These are phyloP conservation scores for Delphinus delphis DNA, from an alignment of 2,113 vertebrate genomes.

Conservation along the genomic window DNA sequence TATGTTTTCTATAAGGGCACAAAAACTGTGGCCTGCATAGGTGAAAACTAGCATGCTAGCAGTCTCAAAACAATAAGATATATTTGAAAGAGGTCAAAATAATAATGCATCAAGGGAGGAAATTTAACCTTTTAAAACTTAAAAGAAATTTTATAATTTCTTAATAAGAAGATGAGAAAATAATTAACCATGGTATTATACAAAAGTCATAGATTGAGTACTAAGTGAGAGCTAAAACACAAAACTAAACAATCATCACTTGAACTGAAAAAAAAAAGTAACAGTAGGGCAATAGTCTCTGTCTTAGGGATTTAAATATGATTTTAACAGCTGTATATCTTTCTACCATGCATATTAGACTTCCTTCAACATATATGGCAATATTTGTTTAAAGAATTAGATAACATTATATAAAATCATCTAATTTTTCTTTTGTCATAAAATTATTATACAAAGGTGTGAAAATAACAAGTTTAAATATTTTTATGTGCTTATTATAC, in stretches of 20 bases:
- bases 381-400: background rate
- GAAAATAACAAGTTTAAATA: background rate
- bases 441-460: background rate
- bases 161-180: background rate
- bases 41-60: background rate
- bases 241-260: background rate
- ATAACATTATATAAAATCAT: background rate
- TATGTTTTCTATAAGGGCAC: background rate
- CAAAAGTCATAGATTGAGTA: slow-evolving; percentile 12
- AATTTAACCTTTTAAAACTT: background rate
- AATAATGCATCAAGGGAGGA: background rate
- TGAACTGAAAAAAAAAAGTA: background rate
- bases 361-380: background rate
- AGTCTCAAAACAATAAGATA: background rate
- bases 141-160: background rate
- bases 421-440: background rate
- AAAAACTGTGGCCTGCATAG: background rate
- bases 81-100: background rate
- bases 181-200: background rate
- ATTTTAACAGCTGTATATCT: background rate
- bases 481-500: background rate
- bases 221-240: background rate
- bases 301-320: background rate
- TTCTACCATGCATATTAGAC: background rate
- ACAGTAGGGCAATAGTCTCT: background rate